Evolutionary conservation across 1,140 invertebrate species (phyloP), one percentile per base, ranked within the genome.

Genomic region (Sarcophaga bullata): DNA sequence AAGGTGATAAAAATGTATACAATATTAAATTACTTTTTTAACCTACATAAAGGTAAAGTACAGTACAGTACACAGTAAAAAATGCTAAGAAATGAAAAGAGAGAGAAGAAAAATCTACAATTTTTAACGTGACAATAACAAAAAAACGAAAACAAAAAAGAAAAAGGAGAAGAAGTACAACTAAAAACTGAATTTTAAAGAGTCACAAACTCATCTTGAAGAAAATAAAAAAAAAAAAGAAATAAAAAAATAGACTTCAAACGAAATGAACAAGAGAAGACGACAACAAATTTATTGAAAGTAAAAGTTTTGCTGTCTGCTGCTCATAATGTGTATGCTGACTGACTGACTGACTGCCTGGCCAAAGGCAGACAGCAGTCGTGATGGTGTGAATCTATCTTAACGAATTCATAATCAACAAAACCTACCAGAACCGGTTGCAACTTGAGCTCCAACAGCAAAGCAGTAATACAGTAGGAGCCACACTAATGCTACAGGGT

Each of bases 21-120:
- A 48, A 76, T 76, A 78, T 78, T 78, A 78, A 78, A 78, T 78
- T 78, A 78, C 75, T 50, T 78, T 50, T 78, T 78, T 78, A 78
- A 78, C 75, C 75, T 78, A 78, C 48, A 78, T 78, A 78, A 50
- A 78, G 19, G 75, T 15, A 17, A 1, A 37, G 25, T 37, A 37
- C 25, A 37, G 25, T 37, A 37, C 25, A 37, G 25, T 37, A 37
- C 25, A 37, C 25, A 73, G 8, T 25, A 17, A 78, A 78, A 50
- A n/a, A 50, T 9, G 73, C n/a, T 49, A 49, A 76, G 50, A 78
- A 78, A 50, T 9, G 13, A 46, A 2, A 46, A 47, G 3, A 10
- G 3, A 68, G 8, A 10, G 8, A 15, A 50, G 25, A 78, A 76
- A 49, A 25, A 52, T 37, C 49, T 49, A 49, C 25, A 17, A 52